These are phyloP conservation scores for Shargacucullia verbasci DNA, from an alignment of 2,888 invertebrate genomes.

Conservation along the genomic window DNA sequence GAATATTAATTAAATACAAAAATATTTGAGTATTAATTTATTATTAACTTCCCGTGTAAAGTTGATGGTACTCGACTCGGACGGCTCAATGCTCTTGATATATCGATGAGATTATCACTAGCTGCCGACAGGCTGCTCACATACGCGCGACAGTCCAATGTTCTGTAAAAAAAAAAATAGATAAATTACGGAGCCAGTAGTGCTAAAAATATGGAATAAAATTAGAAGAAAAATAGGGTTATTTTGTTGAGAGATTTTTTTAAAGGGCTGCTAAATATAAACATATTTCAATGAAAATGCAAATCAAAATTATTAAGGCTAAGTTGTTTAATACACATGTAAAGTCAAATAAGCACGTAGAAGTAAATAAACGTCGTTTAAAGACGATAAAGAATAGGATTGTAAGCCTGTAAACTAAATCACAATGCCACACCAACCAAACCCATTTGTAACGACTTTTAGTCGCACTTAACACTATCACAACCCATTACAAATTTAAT, in stretches of 20 bases:
- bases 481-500: constrained; percentile 42
- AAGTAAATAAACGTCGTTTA: too few relatives aligned
- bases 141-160: constrained; percentile 38
- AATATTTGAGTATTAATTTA: constrained; percentile 30
- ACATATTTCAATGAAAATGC: too few relatives aligned
- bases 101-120: constrained; percentile 79
- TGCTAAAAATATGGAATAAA: too few relatives aligned
- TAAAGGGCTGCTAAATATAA: too few relatives aligned
- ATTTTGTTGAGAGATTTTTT: too few relatives aligned
- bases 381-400: background rate
- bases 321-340: too few relatives aligned
- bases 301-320: too few relatives aligned
- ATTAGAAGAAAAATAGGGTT: too few relatives aligned
- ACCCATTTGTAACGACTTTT: constrained; percentile 18
- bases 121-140: constrained; percentile 59
- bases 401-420: background rate
- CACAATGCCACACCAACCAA: background rate
- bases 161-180: constrained; percentile 6
- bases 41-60: constrained; percentile 68
- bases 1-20: constrained; percentile 11
- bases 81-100: constrained; percentile 78
- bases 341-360: too few relatives aligned
- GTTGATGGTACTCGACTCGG: constrained; percentile 71
- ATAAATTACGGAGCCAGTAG: background rate
- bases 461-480: constrained; percentile 23